Percentiles rank a stretch among this genome's conserved stretches.
phyloP scores from a whole-genome alignment of 1,140 invertebrate species.

The Lamellibrachia luymesi region DNA sequence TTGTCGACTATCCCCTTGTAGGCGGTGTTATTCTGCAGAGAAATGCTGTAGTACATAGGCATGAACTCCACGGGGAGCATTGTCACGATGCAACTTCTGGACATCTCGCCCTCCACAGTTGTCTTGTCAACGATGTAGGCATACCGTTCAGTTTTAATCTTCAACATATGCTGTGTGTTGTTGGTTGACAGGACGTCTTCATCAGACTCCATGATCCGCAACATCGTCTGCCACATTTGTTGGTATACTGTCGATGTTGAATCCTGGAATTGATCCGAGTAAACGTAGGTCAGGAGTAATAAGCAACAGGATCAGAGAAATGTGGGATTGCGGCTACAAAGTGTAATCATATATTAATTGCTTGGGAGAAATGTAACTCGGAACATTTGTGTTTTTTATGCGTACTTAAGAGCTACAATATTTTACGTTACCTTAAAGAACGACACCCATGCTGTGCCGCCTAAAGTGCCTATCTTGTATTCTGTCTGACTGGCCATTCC shows the following conservation, averaged over 20 bases:
- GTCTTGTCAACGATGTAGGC: neutral
- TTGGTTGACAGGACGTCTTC: neutral
- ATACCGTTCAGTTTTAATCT: neutral
- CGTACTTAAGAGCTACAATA: too few species aligned
- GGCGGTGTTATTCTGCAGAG: conserved; percentile 61
- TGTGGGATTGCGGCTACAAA: too few species aligned
- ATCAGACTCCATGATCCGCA: neutral
- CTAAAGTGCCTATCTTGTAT: conserved; percentile 28
- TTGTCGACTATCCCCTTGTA: conserved; percentile 56
- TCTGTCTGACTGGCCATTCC: conserved; percentile 35
- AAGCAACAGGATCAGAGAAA: too few species aligned
- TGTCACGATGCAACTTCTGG: neutral
- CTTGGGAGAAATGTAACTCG: too few species aligned
- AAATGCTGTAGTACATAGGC: neutral
- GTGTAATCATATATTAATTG: too few species aligned
- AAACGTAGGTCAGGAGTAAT: too few species aligned
- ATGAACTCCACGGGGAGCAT: neutral
- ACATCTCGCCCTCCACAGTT: neutral
- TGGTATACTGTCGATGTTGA: neutral
- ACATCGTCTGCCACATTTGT: neutral
- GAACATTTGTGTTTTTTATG: too few species aligned
- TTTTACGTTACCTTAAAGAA: conserved; percentile 2
- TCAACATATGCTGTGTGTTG: neutral
- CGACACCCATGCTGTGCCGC: conserved; percentile 26
- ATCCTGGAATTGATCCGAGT: neutral